phyloP scores from a whole-genome alignment of 2,113 vertebrate species.

The Otolemur garnettii region DNA sequence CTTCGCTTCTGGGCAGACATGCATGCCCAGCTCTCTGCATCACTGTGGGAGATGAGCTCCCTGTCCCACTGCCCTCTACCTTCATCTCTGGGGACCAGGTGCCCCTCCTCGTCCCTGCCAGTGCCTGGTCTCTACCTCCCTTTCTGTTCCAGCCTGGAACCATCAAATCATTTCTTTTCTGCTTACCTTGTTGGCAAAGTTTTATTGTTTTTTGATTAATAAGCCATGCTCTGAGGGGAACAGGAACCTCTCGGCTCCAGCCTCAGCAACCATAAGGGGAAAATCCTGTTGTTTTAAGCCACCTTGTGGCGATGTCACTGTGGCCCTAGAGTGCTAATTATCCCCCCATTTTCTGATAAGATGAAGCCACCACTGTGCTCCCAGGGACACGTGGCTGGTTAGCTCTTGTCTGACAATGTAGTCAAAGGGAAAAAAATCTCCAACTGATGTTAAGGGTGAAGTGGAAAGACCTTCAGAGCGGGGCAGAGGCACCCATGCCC shows the following conservation, averaged over 20 bases:
- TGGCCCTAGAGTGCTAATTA: not conserved
- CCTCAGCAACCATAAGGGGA: not conserved
- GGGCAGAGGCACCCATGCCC: not conserved
- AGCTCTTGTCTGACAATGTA: not conserved
- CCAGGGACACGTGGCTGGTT: not conserved
- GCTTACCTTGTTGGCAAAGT: not conserved
- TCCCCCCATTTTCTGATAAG: not conserved
- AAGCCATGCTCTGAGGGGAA: not conserved
- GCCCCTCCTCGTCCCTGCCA: too few species aligned
- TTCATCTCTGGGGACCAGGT: not conserved
- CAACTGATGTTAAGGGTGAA: not conserved
- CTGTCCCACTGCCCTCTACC: not conserved
- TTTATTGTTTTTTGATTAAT: not conserved
- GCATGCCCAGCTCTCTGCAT: not conserved
- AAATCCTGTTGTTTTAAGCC: not conserved
- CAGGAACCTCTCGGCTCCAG: not conserved
- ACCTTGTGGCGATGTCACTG: too few species aligned
- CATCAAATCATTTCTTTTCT: not conserved
- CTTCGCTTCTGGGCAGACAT: not conserved
- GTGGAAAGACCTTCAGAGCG: not conserved
- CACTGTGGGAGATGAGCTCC: not conserved
- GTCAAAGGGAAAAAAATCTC: not conserved
- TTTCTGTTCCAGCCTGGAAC: not conserved
- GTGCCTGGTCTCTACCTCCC: not conserved
- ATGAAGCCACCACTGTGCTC: not conserved